Evolutionary conservation across 2,797 vertebrate species (phyloP).

Genomic region (Peromyscus nudipes): DNA sequence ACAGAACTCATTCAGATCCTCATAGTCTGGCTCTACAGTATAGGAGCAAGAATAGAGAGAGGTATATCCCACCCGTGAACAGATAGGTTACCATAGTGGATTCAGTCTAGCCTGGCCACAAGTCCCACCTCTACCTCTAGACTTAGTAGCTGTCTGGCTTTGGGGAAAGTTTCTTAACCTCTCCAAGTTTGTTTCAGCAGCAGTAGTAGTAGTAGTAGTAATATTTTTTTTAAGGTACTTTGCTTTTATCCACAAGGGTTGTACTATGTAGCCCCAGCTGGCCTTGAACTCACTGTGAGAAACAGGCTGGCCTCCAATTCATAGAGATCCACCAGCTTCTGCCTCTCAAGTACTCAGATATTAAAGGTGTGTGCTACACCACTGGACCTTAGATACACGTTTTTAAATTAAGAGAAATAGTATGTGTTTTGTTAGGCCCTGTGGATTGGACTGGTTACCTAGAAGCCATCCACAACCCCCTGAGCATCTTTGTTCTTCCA

Average conservation of each 20-base stretch:
- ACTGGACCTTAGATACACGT: neutral
- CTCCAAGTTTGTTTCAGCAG: constrained; percentile 23
- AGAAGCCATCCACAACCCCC: neutral
- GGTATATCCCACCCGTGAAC: neutral
- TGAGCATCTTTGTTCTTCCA: constrained; percentile 29
- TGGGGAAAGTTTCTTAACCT: neutral
- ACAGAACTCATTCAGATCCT: neutral
- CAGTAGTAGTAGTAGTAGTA: neutral
- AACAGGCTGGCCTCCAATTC: neutral
- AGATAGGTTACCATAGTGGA: neutral
- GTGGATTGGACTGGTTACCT: neutral
- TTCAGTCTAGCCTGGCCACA: neutral
- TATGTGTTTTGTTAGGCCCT: neutral
- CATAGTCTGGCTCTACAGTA: neutral
- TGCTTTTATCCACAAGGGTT: neutral
- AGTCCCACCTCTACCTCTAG: neutral
- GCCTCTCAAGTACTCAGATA: neutral
- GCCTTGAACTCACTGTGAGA: neutral
- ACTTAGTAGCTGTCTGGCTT: neutral
- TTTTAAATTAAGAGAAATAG: constrained; percentile 31
- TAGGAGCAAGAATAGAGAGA: neutral
- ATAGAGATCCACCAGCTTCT: neutral
- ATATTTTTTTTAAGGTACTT: neutral
- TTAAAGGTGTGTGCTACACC: neutral
- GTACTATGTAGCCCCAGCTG: neutral